Percentiles rank a stretch among this genome's conserved stretches.
Evolutionary conservation across 2,113 vertebrate species (phyloP).

Genomic region (Lanius collurio): DNA sequence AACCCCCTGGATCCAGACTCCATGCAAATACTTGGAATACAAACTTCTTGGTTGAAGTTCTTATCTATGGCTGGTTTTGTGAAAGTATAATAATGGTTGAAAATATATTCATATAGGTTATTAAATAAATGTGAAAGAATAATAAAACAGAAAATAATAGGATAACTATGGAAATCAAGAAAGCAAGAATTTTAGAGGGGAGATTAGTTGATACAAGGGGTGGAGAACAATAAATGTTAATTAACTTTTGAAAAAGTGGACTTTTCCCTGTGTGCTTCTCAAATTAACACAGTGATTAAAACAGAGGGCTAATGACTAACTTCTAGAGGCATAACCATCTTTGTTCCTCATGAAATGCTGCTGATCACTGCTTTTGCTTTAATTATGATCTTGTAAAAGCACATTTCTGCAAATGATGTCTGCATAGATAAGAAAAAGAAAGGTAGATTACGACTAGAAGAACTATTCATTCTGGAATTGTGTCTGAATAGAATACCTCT

Average conservation of each 20-base stretch:
- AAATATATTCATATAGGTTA: not conserved
- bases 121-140: not conserved
- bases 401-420: not conserved
- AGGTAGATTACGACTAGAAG: not conserved
- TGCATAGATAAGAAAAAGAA: not conserved
- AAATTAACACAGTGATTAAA: not conserved
- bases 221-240: not conserved
- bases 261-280: not conserved
- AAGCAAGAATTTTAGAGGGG: not conserved
- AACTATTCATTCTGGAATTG: not conserved
- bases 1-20: not conserved
- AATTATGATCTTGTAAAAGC: not conserved
- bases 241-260: not conserved
- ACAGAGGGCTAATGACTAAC: not conserved
- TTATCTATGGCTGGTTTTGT: not conserved
- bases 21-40: not conserved
- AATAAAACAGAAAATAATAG: not conserved
- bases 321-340: not conserved
- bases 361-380: not conserved
- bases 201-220: not conserved
- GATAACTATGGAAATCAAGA: not conserved
- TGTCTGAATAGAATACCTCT: not conserved
- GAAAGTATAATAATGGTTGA: not conserved
- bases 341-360: not conserved
- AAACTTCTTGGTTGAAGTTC: not conserved